Evolutionary conservation across 2,113 vertebrate species (phyloP).

Genomic region (Nyctereutes procyonoides): DNA sequence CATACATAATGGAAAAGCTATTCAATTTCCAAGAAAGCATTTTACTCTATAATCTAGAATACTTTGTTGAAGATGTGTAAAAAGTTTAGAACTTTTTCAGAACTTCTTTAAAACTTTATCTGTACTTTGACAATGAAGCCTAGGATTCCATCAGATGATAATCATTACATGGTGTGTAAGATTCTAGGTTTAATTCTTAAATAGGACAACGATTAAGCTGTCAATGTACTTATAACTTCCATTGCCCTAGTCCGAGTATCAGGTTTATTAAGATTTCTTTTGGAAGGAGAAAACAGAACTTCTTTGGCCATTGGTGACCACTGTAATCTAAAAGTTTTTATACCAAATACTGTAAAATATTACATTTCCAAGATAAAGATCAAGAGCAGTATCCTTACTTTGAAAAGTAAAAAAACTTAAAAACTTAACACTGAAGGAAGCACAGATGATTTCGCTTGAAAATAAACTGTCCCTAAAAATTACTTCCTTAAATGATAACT

Average conservation of each 20-base stretch:
- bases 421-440: background rate
- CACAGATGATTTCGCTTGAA: slow-evolving; percentile 32
- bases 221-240: slow-evolving; percentile 39
- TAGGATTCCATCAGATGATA: slow-evolving; percentile 7
- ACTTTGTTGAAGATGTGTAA: background rate
- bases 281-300: slow-evolving; percentile 4
- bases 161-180: background rate
- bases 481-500: slow-evolving; percentile 56
- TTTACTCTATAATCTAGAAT: slow-evolving; percentile 48
- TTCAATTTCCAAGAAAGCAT: background rate
- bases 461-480: slow-evolving; percentile 28
- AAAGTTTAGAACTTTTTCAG: background rate
- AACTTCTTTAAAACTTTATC: background rate
- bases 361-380: slow-evolving; percentile 37
- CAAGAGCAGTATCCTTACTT: slow-evolving; percentile 1
- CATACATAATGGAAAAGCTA: slow-evolving; percentile 21
- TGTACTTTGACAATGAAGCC: background rate
- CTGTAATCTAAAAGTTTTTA: background rate
- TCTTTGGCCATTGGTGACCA: background rate
- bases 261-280: slow-evolving; percentile 45
- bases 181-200: slow-evolving; percentile 47
- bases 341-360: slow-evolving; percentile 18
- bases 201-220: background rate
- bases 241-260: background rate
- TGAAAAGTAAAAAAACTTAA: slow-evolving; percentile 56